Conservation (phyloP, 1,140 invertebrate species). For the Drosophila lowei region DNA sequence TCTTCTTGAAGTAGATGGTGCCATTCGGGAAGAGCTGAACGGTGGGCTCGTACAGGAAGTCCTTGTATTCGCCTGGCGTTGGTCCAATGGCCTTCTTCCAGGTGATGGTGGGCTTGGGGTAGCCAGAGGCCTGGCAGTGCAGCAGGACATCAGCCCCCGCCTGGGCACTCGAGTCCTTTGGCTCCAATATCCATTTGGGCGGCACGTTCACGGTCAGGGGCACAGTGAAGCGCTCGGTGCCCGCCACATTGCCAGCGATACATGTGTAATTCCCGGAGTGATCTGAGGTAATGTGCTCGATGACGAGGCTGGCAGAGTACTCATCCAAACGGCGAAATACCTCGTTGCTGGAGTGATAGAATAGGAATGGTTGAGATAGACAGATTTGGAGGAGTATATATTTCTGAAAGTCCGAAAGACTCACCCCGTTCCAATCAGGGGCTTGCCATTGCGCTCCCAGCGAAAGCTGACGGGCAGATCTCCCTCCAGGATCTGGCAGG, state of each 20-base stretch:
- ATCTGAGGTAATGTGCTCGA: conserved; percentile 91
- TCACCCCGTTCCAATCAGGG: conserved; percentile 84
- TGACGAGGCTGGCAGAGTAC: conserved; percentile 94
- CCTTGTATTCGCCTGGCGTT: conserved; percentile 93
- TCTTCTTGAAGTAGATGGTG: conserved; percentile 90
- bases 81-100: conserved; percentile 94
- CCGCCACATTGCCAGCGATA: conserved; percentile 92
- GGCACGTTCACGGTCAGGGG: conserved; percentile 94
- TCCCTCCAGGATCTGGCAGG: conserved; percentile 96
- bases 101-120: conserved; percentile 92
- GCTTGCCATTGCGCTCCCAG: conserved; percentile 92
- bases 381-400: neutral
- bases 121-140: conserved; percentile 95
- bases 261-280: conserved; percentile 96
- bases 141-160: conserved; percentile 92
- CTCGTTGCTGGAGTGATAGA: conserved; percentile 61
- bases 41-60: conserved; percentile 90
- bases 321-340: conserved; percentile 89
- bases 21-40: conserved; percentile 91
- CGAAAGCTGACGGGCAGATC: conserved; percentile 95
- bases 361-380: no score
- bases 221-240: conserved; percentile 89
- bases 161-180: conserved; percentile 92
- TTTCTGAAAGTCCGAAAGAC: neutral
- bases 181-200: conserved; percentile 95